Conservation (phyloP, 2,797 vertebrate genomes). For the Sitta carolinensis region DNA sequence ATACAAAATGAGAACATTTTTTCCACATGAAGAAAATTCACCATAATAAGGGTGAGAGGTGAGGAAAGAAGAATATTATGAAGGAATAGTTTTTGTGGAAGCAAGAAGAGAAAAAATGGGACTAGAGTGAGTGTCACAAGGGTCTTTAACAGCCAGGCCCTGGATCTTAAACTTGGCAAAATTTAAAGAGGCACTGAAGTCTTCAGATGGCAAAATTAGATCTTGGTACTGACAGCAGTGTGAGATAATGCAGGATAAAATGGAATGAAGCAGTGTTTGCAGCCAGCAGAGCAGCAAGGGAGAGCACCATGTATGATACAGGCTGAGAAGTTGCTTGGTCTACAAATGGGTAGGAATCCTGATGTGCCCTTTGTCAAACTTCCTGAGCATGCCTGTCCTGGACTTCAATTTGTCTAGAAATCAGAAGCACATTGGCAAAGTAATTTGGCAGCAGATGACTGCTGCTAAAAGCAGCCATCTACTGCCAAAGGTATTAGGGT, state of each 20-base stretch:
- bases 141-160: not conserved
- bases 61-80: not conserved
- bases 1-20: not conserved
- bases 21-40: not conserved
- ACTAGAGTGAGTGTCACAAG: not conserved
- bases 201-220: not conserved
- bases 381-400: not conserved
- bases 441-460: not conserved
- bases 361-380: not conserved
- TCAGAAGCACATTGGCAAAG: not conserved
- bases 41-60: not conserved
- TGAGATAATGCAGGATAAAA: not conserved
- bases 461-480: conserved; percentile 4
- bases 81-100: not conserved
- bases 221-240: not conserved
- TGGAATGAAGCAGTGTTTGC: not conserved
- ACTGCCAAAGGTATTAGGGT: not conserved
- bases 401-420: not conserved
- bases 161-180: not conserved
- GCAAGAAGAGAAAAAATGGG: not conserved
- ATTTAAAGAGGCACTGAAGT: not conserved
- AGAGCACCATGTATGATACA: rapidly evolving
- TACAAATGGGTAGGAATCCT: not conserved
- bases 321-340: not conserved
- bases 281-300: not conserved